Evolutionary conservation across 2,888 invertebrate species (phyloP).

Genomic region (Drosophila ustulata): DNA sequence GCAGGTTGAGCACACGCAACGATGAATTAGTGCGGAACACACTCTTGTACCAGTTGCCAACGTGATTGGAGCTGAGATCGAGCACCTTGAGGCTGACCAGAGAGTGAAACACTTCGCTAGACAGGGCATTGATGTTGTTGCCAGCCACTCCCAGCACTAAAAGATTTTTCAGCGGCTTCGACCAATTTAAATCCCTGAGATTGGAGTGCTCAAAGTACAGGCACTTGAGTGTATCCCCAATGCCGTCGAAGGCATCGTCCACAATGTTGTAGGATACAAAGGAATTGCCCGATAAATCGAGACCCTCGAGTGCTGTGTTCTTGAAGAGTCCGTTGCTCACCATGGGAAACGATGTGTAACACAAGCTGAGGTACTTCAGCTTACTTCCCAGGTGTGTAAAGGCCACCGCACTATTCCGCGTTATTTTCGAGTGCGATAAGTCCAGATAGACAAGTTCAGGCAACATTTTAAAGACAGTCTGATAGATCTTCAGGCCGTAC

Average conservation of each 20-base stretch:
- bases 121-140: conserved; percentile 86
- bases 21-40: conserved; percentile 84
- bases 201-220: conserved; percentile 85
- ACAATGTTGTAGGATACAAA: conserved; percentile 82
- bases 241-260: conserved; percentile 83
- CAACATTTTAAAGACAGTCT: conserved; percentile 80
- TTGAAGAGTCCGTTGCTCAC: conserved; percentile 84
- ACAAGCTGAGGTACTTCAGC: conserved; percentile 85
- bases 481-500: conserved; percentile 81
- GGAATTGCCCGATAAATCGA: conserved; percentile 87
- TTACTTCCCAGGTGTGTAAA: conserved; percentile 79
- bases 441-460: conserved; percentile 83
- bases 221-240: conserved; percentile 85
- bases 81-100: conserved; percentile 85
- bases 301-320: conserved; percentile 84
- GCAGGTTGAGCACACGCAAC: conserved; percentile 85
- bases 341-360: conserved; percentile 85
- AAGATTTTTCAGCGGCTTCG: conserved; percentile 84
- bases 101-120: conserved; percentile 73
- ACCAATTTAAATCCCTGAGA: conserved; percentile 83
- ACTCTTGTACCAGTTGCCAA: conserved; percentile 86
- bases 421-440: conserved; percentile 84
- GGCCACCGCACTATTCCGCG: conserved; percentile 77
- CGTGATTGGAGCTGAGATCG: conserved; percentile 86
- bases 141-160: conserved; percentile 85